Percentiles rank a stretch among this genome's conserved stretches.
Conservation (phyloP, 2,113 vertebrate species). For the Indri indri region DNA sequence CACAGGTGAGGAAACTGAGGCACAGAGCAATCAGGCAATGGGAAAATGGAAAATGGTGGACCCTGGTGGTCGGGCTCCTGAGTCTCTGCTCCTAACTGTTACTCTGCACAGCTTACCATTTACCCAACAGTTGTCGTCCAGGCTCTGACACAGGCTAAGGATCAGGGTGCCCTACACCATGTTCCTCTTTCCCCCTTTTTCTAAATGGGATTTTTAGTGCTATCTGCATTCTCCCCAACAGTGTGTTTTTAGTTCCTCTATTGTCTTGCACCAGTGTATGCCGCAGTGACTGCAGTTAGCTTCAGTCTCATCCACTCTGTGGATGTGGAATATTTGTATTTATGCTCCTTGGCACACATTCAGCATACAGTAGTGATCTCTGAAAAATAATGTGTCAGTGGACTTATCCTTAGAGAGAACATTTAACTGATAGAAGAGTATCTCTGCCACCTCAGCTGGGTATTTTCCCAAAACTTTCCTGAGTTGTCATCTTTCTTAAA, state of each 20-base stretch:
- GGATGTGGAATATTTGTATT: no score
- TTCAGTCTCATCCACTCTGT: no score
- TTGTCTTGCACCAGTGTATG: neutral
- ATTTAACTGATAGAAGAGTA: neutral
- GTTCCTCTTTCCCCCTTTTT: neutral
- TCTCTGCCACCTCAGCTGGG: neutral
- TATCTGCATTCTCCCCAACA: neutral
- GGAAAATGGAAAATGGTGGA: neutral
- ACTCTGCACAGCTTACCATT: no score
- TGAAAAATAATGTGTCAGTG: neutral
- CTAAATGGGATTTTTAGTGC: neutral
- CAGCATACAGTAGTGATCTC: neutral
- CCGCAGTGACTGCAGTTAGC: neutral
- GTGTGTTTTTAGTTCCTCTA: neutral
- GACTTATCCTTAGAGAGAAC: neutral
- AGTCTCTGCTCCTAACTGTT: neutral
- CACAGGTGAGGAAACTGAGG: neutral
- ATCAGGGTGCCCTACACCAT: rapidly evolving
- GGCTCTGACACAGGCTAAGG: neutral
- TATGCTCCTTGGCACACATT: neutral
- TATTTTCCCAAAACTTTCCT: neutral
- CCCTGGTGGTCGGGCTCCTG: neutral
- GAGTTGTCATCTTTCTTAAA: neutral
- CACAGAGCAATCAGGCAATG: neutral
- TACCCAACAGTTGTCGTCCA: rapidly evolving